Evolutionary conservation across 2,797 vertebrate genomes (phyloP).

Genomic region (Tragopan temminckii): DNA sequence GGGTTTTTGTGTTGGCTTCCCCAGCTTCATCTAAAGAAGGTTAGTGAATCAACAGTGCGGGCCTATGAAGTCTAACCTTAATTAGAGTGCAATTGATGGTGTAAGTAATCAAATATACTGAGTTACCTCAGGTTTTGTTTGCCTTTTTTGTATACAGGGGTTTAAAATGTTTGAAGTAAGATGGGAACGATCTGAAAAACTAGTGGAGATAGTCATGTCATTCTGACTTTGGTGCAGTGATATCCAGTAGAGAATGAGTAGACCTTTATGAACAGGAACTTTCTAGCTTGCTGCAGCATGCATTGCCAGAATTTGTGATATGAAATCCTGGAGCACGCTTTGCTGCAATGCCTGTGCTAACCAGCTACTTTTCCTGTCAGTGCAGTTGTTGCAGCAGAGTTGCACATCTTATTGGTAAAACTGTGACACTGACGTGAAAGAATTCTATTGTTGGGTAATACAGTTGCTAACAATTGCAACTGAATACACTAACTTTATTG

Average conservation of each 20-base stretch:
- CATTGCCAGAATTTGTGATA: not conserved
- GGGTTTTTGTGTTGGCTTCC: constrained; percentile 93
- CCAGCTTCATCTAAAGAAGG: constrained; percentile 88
- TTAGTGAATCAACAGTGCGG: constrained; percentile 50
- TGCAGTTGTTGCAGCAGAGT: not conserved
- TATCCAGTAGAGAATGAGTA: not conserved
- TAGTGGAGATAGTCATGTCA: accelerated
- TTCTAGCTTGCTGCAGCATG: not conserved
- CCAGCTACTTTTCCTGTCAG: not conserved
- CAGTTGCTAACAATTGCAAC: not conserved
- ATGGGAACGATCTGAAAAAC: not conserved
- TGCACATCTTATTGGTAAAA: not conserved
- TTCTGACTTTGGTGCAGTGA: not conserved
- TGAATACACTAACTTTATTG: not conserved
- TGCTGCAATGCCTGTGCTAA: not conserved
- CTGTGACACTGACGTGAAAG: not conserved
- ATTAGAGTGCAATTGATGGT: not conserved
- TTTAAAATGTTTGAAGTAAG: not conserved
- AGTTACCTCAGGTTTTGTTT: not conserved
- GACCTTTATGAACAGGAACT: not conserved
- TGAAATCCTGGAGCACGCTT: not conserved
- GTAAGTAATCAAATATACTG: not conserved
- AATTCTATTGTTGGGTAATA: not conserved
- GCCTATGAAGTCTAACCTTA: not conserved
- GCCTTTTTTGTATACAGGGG: not conserved